phyloP scores from a whole-genome alignment of 2,797 vertebrate species.

The Melanotaenia trifasciata region DNA sequence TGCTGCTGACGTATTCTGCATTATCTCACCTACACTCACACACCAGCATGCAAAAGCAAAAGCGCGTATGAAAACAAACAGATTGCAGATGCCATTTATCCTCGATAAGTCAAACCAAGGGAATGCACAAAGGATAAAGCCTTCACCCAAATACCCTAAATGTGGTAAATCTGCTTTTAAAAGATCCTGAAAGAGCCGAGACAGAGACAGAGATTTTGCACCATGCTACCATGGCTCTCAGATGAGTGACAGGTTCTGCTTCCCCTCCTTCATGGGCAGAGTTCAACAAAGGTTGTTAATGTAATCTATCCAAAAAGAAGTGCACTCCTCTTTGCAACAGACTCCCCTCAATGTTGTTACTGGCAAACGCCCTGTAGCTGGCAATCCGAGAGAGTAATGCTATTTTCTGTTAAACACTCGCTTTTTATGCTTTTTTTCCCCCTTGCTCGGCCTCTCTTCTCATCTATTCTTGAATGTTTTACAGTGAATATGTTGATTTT shows the following conservation, averaged over 20 bases:
- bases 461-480: conserved; percentile 75
- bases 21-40: conserved; percentile 69
- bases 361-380: conserved; percentile 69
- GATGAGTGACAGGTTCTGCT: conserved; percentile 56
- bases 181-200: conserved; percentile 47
- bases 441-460: conserved; percentile 33
- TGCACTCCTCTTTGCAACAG: conserved; percentile 59
- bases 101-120: conserved; percentile 59
- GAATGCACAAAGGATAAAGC: conserved; percentile 44
- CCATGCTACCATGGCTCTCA: conserved; percentile 37
- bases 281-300: conserved; percentile 72
- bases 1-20: conserved; percentile 63
- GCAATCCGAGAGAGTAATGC: conserved; percentile 68
- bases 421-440: conserved; percentile 19
- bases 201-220: conserved; percentile 51
- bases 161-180: conserved; percentile 50
- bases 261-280: conserved; percentile 45
- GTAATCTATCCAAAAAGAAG: conserved; percentile 69
- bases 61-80: conserved; percentile 62
- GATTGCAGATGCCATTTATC: conserved; percentile 68
- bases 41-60: conserved; percentile 7
- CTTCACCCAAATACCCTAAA: conserved; percentile 47
- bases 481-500: conserved; percentile 75
- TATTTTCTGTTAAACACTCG: conserved; percentile 73
- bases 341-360: conserved; percentile 75